phyloP scores from a whole-genome alignment of 2,888 invertebrate species.

The Digitonthophagus gazella region DNA sequence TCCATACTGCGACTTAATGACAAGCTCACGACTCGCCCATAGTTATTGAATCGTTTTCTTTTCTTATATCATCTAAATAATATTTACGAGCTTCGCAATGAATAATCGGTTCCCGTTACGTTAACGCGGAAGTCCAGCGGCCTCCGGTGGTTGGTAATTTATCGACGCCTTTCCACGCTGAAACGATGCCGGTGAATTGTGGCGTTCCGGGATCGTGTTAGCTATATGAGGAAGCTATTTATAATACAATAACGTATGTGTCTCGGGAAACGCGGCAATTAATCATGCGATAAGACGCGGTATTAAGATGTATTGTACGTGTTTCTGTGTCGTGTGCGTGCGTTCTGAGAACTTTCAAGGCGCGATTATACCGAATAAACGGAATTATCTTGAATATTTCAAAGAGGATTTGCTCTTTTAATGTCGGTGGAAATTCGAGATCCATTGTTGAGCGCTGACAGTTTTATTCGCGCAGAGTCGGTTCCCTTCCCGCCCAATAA shows the following conservation, averaged over 20 bases:
- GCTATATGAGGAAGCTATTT: conserved; percentile 16
- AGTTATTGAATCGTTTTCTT: too few species aligned
- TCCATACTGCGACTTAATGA: too few species aligned
- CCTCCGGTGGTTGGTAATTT: neutral
- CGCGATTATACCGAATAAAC: neutral
- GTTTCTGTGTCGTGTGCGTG: neutral
- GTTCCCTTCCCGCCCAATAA: too few species aligned
- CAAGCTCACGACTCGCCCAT: too few species aligned
- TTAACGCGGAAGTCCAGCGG: neutral
- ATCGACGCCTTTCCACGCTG: neutral
- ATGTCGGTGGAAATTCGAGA: too few species aligned
- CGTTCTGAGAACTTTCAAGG: neutral
- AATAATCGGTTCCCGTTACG: neutral
- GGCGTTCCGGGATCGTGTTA: neutral
- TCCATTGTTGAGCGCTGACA: too few species aligned
- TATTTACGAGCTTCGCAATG: neutral
- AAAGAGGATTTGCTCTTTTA: too few species aligned
- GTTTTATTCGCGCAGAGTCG: too few species aligned
- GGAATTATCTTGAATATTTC: neutral
- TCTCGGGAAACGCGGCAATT: conserved; percentile 10
- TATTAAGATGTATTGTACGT: neutral
- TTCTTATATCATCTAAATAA: too few species aligned
- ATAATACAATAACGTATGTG: conserved; percentile 17
- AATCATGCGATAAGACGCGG: conserved; percentile 2
- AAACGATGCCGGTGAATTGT: neutral